Conservation (phyloP, 2,888 invertebrate species). For the Notocelia uddmanniana region DNA sequence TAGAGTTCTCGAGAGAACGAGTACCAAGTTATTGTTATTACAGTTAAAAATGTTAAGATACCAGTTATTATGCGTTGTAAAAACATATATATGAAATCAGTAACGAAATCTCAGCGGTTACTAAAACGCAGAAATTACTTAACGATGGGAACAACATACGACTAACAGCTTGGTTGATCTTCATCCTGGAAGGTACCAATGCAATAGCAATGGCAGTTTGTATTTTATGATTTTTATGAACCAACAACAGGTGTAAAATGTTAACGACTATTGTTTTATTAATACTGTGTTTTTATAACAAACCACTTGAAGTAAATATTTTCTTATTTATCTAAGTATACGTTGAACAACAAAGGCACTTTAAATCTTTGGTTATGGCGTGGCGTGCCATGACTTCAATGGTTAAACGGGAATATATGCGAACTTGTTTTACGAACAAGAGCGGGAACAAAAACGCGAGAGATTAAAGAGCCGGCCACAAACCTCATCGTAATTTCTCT, state of each 20-base stretch:
- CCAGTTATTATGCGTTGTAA: conserved; percentile 37
- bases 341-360: neutral
- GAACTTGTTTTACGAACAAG: conserved; percentile 21
- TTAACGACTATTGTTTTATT: neutral
- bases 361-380: neutral
- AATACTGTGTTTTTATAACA: neutral
- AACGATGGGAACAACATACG: conserved; percentile 36
- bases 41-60: conserved; percentile 37
- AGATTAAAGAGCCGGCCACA: conserved; percentile 11
- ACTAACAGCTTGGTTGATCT: conserved; percentile 30
- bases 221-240: conserved; percentile 16
- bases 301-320: conserved; percentile 4
- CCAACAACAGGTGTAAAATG: neutral
- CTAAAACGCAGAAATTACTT: conserved; percentile 37
- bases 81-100: conserved; percentile 44
- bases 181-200: conserved; percentile 2
- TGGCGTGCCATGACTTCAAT: conserved; percentile 3
- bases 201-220: conserved; percentile 23
- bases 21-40: conserved; percentile 20
- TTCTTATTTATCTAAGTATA: neutral
- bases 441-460: conserved; percentile 3
- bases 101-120: conserved; percentile 41
- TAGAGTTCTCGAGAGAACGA: conserved; percentile 24
- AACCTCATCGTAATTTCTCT: conserved; percentile 7
- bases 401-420: conserved; percentile 10